phyloP scores from a whole-genome alignment of 2,797 vertebrate species.

The Chromis chromis region DNA sequence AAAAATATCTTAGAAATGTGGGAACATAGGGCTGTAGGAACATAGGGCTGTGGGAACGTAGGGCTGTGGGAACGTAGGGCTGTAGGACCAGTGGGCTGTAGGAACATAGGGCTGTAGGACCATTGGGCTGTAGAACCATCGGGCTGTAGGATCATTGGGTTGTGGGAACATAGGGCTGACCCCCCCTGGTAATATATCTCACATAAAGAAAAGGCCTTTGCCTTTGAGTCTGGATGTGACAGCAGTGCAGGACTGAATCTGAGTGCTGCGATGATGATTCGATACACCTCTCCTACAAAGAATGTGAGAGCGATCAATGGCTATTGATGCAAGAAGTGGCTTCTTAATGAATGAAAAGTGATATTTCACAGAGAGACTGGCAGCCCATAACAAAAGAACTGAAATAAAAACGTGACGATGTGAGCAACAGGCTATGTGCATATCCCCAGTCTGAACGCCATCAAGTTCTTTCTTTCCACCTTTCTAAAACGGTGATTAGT shows the following conservation, averaged over 20 bases:
- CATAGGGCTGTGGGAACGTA: too few species aligned
- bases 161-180: too few species aligned
- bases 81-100: too few species aligned
- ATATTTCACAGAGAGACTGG: slow-evolving; percentile 14
- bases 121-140: too few species aligned
- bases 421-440: slow-evolving; percentile 18
- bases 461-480: slow-evolving; percentile 37
- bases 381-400: slow-evolving; percentile 12
- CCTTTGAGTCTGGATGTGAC: background rate
- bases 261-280: background rate
- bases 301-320: background rate
- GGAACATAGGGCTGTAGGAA: too few species aligned
- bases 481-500: slow-evolving; percentile 51
- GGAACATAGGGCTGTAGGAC: too few species aligned
- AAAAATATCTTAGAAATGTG: too few species aligned
- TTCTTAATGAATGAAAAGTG: background rate
- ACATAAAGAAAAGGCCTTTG: background rate
- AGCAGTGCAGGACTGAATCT: background rate
- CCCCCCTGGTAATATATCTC: background rate
- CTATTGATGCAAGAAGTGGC: background rate
- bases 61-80: too few species aligned
- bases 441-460: slow-evolving; percentile 32
- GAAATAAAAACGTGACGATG: slow-evolving; percentile 11
- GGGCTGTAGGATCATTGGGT: too few species aligned
- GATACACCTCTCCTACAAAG: background rate